phyloP scores from a whole-genome alignment of 92 coral and sea anemone species.

The Phenganax stokvisi region DNA sequence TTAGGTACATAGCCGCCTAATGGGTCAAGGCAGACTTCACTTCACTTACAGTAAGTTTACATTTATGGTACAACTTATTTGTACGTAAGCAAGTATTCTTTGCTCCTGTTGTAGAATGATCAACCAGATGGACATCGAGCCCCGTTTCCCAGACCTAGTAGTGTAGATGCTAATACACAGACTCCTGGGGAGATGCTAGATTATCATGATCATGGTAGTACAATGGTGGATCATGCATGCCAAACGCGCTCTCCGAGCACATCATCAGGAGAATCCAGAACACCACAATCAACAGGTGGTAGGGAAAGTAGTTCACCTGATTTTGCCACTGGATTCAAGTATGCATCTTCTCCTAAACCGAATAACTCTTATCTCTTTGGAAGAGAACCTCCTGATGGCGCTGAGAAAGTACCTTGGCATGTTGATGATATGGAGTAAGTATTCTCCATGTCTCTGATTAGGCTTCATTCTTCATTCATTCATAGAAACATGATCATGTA shows the following conservation, averaged over 20 bases:
- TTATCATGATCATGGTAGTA: conserved; percentile 66
- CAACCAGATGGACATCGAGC: conserved; percentile 93
- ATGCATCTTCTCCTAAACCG: conserved; percentile 92
- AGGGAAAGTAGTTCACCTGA: conserved; percentile 66
- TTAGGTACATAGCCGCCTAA: too few species aligned
- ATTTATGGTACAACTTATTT: neutral
- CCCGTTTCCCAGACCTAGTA: conserved; percentile 64
- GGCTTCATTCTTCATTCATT: neutral
- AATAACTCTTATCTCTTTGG: conserved; percentile 84
- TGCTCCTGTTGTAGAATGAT: conserved; percentile 31
- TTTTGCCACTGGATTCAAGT: conserved; percentile 64
- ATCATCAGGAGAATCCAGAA: conserved; percentile 62
- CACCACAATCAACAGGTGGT: conserved; percentile 33
- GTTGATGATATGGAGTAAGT: conserved; percentile 79
- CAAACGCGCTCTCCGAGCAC: conserved; percentile 81
- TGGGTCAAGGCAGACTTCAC: too few species aligned
- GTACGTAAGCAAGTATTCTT: neutral
- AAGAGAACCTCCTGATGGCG: conserved; percentile 98
- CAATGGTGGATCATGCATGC: conserved; percentile 59
- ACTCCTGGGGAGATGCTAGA: conserved; percentile 69
- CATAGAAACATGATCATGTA: too few species aligned
- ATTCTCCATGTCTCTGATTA: neutral
- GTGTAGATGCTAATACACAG: conserved; percentile 74
- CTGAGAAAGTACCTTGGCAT: conserved; percentile 85
- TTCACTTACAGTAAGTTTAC: too few species aligned